These are phyloP conservation scores for Drosophila trapezifrons DNA, from an alignment of 1,140 invertebrate species.

Conservation along the genomic window DNA sequence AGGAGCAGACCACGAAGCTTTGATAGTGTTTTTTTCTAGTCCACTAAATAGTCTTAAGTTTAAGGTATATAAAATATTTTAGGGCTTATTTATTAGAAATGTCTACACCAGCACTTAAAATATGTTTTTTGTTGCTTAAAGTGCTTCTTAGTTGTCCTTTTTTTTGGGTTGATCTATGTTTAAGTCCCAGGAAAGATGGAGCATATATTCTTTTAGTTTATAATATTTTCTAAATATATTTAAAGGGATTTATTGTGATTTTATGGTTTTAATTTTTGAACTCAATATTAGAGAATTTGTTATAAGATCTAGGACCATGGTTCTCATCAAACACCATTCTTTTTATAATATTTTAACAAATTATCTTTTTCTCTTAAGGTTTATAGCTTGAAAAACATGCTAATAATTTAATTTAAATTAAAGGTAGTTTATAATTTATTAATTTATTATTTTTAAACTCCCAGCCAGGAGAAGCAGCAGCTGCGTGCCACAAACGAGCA, in stretches of 20 bases:
- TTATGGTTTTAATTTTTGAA: background rate
- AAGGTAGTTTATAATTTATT: too few species aligned
- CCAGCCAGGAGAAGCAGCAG: slow-evolving; percentile 85
- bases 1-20: slow-evolving; percentile 66
- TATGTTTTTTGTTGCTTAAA: too few species aligned
- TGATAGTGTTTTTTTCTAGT: slow-evolving; percentile 53
- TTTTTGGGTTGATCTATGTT: too few species aligned
- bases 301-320: too few species aligned
- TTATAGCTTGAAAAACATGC: background rate
- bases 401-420: background rate
- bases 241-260: background rate
- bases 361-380: background rate
- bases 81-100: background rate
- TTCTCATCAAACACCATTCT: background rate
- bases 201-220: too few species aligned
- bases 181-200: background rate
- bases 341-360: background rate
- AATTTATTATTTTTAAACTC: too few species aligned
- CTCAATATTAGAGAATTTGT: too few species aligned
- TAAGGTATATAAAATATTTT: slow-evolving; percentile 19
- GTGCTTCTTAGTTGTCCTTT: too few species aligned
- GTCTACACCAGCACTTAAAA: background rate
- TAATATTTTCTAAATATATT: too few species aligned
- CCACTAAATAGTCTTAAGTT: slow-evolving; percentile 40
- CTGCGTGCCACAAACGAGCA: slow-evolving; percentile 86